Evolutionary conservation across 2,888 invertebrate genomes (phyloP), one percentile per base, ranked within the genome.

Genomic region (Archips xylosteana): DNA sequence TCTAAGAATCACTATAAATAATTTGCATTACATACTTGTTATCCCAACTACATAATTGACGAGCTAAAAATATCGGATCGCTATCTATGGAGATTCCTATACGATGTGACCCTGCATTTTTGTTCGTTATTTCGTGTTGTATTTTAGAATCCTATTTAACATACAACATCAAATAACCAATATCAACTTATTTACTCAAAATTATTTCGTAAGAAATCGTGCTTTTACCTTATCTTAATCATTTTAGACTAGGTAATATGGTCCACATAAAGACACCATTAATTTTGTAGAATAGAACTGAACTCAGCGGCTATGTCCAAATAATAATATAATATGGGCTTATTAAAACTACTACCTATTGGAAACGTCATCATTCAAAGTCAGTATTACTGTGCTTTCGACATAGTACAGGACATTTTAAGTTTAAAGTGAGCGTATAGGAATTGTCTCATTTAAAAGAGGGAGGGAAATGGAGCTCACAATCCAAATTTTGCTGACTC

Each of bases 401-500:
- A 65, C 49, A 23, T 45, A 15, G 47, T n/a, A 49, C 5, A 49
- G 1, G 23, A 47, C 36, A 57, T 49, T 71, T 71, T 23, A 49
- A 45, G 36, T 68, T 63, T 42, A 68, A 62, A 63, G 47, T 62
- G 49, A 42, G 67, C 59, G 63, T 67, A 68, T 54, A 65, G 51
- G 32, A 68, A 71, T 70, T 36, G 67, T 36, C 64, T 65, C 47
- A 61, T 76, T 74, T 63, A 75, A 42, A 34, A 49, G 42, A 60
- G 34, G 39, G 67, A 62, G 49, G 64, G 39, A 70, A 76, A 75
- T 71, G 67, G 77, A 66, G 72, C 59, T 45, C 65, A 61, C 70
- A 72, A 65, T 73, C 69, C 68, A 76, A 77, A 73, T 77, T 57
- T 67, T 39, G 72, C 67, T 62, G 72, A 72, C 57, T 63, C 57